Conservation (phyloP, 2,888 invertebrate genomes). For the Deroplatys truncata region DNA sequence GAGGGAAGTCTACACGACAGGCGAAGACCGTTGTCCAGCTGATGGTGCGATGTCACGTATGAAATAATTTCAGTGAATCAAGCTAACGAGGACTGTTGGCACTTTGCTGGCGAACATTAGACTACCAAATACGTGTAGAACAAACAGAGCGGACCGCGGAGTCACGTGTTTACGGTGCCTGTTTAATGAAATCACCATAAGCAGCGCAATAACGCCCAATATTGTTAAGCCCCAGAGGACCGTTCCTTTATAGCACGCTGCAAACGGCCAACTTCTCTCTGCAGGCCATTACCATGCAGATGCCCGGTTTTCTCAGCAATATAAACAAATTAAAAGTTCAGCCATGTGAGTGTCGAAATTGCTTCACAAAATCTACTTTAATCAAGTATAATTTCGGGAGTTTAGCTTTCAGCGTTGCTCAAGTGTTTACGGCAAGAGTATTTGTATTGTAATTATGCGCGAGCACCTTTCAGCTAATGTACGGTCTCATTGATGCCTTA, state of each 20-base stretch:
- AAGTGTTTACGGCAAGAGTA: background rate
- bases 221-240: background rate
- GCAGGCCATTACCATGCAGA: background rate
- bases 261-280: background rate
- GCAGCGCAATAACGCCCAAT: background rate
- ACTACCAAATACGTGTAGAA: background rate
- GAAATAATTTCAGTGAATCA: background rate
- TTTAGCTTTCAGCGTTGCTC: too few species aligned
- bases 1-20: too few species aligned
- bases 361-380: background rate
- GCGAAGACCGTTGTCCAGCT: background rate
- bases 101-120: background rate
- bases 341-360: background rate
- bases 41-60: background rate
- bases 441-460: background rate
- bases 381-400: background rate
- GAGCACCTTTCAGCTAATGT: too few species aligned
- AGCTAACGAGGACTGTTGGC: background rate
- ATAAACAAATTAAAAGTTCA: background rate
- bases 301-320: background rate
- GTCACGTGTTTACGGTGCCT: too few species aligned
- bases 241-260: background rate
- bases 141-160: background rate
- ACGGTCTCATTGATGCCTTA: too few species aligned
- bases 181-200: background rate